These are phyloP conservation scores for Drosophila nigromelanica DNA, from an alignment of 1,140 invertebrate species.

Conservation along the genomic window DNA sequence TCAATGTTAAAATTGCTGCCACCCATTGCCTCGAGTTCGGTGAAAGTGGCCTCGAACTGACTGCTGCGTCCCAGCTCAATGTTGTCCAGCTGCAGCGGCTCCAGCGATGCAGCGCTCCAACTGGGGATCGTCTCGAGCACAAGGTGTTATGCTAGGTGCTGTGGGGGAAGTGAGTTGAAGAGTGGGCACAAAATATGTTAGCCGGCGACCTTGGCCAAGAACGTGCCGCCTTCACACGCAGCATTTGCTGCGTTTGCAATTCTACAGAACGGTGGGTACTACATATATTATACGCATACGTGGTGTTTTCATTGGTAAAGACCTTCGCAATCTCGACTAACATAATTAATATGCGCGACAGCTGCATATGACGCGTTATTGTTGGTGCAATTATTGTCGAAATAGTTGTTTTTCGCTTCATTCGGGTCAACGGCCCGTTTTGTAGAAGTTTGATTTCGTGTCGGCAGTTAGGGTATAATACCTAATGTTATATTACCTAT, in stretches of 20 bases:
- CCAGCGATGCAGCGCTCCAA: constrained; percentile 84
- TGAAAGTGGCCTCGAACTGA: constrained; percentile 76
- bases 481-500: background rate
- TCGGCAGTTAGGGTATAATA: background rate
- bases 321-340: constrained; percentile 36
- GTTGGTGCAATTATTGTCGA: constrained; percentile 15
- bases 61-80: constrained; percentile 68
- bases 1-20: constrained; percentile 82
- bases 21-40: constrained; percentile 64
- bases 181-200: background rate
- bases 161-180: background rate
- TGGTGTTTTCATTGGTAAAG: constrained; percentile 9
- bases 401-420: constrained; percentile 26
- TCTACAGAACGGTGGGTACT: constrained; percentile 11
- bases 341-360: constrained; percentile 52
- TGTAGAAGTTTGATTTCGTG: background rate
- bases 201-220: constrained; percentile 33
- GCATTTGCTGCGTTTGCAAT: constrained; percentile 42
- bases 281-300: constrained; percentile 5
- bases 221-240: constrained; percentile 34
- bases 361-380: constrained; percentile 23
- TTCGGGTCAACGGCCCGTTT: constrained; percentile 33
- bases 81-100: constrained; percentile 75
- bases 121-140: constrained; percentile 84
- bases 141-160: constrained; percentile 84